phyloP scores from a whole-genome alignment of 2,113 vertebrate genomes.

The Crotalus viridis region DNA sequence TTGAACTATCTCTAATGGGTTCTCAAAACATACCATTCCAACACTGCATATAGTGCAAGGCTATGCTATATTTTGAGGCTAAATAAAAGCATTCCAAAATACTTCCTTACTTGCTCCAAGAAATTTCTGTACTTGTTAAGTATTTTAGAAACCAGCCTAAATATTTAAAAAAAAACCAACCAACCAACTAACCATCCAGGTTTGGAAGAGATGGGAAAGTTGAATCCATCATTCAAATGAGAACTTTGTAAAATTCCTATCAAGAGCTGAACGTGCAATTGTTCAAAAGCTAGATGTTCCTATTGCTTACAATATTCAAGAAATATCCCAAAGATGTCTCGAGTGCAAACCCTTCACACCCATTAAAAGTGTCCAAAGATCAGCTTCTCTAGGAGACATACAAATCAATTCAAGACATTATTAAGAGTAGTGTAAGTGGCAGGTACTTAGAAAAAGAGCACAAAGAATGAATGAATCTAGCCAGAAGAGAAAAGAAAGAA shows the following conservation, averaged over 20 bases:
- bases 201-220: background rate
- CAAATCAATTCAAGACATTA: conserved; percentile 23
- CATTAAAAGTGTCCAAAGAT: conserved; percentile 34
- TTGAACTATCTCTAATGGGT: background rate
- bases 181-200: background rate
- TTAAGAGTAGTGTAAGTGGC: conserved; percentile 13
- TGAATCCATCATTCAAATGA: background rate
- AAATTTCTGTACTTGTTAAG: background rate
- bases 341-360: conserved; percentile 25
- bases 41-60: background rate
- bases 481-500: conserved; percentile 46
- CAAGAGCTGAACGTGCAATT: conserved; percentile 10
- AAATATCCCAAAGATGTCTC: conserved; percentile 3
- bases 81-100: background rate
- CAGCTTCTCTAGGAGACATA: background rate
- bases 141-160: background rate
- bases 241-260: conserved; percentile 15
- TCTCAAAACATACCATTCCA: background rate
- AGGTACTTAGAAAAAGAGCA: conserved; percentile 34
- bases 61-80: background rate
- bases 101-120: background rate
- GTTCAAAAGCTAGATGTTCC: background rate
- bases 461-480: conserved; percentile 34
- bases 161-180: background rate
- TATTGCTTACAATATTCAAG: conserved; percentile 25